Evolutionary conservation across 1,140 invertebrate genomes (phyloP).

Genomic region (Lordiphosa clarofinis): DNA sequence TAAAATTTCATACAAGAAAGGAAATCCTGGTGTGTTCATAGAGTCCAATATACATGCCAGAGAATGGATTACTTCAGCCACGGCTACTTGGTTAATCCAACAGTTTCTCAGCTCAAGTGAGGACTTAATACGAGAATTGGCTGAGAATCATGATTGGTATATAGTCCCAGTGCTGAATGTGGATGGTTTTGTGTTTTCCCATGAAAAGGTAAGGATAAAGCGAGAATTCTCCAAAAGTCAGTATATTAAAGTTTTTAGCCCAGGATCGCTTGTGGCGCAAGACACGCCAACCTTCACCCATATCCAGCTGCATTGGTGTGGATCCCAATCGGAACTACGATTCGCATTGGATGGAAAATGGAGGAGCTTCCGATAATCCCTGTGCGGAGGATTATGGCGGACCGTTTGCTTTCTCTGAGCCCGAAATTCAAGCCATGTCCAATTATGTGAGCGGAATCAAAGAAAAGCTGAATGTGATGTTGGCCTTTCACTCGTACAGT

Average conservation of each 20-base stretch:
- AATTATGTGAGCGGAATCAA: slow-evolving; percentile 81
- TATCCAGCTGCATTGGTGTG: slow-evolving; percentile 82
- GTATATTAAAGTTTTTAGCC: too few relatives aligned
- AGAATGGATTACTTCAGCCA: slow-evolving; percentile 83
- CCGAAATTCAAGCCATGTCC: slow-evolving; percentile 84
- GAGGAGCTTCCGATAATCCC: slow-evolving; percentile 71
- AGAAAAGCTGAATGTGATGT: slow-evolving; percentile 80
- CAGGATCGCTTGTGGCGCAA: slow-evolving; percentile 81
- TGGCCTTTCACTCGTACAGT: slow-evolving; percentile 82
- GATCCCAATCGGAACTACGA: slow-evolving; percentile 87
- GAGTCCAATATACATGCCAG: slow-evolving; percentile 82
- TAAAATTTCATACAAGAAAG: slow-evolving; percentile 82
- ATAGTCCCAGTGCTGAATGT: slow-evolving; percentile 86
- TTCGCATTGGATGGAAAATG: slow-evolving; percentile 83
- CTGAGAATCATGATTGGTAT: slow-evolving; percentile 83
- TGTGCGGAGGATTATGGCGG: slow-evolving; percentile 87
- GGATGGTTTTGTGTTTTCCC: slow-evolving; percentile 86
- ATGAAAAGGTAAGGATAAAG: slow-evolving; percentile 64
- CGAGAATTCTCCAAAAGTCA: neutral
- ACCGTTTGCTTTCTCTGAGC: slow-evolving; percentile 87
- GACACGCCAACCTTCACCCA: slow-evolving; percentile 72
- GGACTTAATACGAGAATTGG: slow-evolving; percentile 69
- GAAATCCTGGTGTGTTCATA: slow-evolving; percentile 81
- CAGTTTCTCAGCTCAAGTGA: slow-evolving; percentile 76
- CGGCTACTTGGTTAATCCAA: slow-evolving; percentile 81